Base-by-base conservation (phyloP, 1,140 invertebrate species). In the Drosophila pachea region DNA sequence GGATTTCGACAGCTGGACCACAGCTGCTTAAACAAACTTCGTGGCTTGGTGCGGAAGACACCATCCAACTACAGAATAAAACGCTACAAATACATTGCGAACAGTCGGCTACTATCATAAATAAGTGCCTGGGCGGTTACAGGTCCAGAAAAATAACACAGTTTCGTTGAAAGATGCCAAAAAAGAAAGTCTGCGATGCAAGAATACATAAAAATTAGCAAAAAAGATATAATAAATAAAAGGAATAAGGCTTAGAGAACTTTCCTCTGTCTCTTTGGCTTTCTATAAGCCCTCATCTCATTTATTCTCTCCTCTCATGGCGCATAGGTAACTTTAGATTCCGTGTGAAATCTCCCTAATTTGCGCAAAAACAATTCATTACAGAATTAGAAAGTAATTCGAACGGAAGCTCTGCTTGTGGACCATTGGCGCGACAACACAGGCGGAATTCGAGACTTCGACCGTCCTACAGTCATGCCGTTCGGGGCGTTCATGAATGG, bases 341-440 rank as follows among this genome's bases (percentile, higher is more conserved):
- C 68, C 67, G 74, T 68, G 79, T 73, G 84, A 84, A 83, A 73
- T 78, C 14, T 84, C 56, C 42, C 69, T 79, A 66, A 68, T 84
- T 84, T 76, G 79, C 73, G 45, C 35, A 74, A 84, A 84, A 84
- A 84, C 79, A 84, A 84, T 84, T 84, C 79, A 84, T 84, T 84
- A 84, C 70, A 78, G 79, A 79, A 84, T 84, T 84, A 84, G 79
- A 84, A 84, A 84, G 76, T 84, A 84, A 84, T 84, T 84, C 79
- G 81, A 84, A 84, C 79, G 76, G 79, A 84, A 84, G 84, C 84
- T 84, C 84, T 84, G 70, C 76, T 84, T 73, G 66, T 75, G 75
- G 71, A 66, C 71, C 71, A 40, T 35, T 45, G 53, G 5, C 42
- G 53, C 67, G 45, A 42, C 45, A 32, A 45, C 36, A 52, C 58